These are phyloP conservation scores for Chionodraco myersi DNA, from an alignment of 2,113 vertebrate species.

Conservation along the genomic window DNA sequence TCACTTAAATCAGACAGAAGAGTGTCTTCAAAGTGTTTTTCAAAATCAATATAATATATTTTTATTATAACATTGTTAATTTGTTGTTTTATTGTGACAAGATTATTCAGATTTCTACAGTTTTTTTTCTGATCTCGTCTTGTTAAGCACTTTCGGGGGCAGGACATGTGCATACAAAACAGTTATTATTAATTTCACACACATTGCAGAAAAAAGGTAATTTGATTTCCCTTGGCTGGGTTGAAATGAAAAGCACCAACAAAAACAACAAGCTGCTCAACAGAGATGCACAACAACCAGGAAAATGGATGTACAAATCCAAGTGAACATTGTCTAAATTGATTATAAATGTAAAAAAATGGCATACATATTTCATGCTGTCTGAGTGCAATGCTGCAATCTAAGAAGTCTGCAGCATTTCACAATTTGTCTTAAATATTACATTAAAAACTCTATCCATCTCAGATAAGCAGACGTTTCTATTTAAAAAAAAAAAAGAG, in stretches of 20 bases:
- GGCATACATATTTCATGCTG: slow-evolving; percentile 3
- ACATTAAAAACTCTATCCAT: background rate
- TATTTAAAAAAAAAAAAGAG: background rate
- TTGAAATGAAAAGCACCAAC: background rate
- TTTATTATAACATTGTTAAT: too few species aligned
- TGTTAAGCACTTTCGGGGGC: too few species aligned
- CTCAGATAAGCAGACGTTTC: background rate
- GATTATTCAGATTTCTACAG: too few species aligned
- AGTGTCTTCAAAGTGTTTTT: too few species aligned
- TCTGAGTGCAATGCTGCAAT: background rate
- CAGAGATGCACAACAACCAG: background rate
- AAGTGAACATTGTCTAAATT: background rate
- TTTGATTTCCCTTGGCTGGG: background rate
- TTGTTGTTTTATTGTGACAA: too few species aligned
- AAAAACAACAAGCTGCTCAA: background rate
- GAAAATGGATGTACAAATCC: background rate
- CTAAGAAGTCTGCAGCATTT: background rate
- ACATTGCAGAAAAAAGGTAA: background rate
- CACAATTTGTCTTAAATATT: background rate
- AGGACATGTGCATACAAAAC: too few species aligned
- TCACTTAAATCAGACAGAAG: too few species aligned
- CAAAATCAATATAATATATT: too few species aligned
- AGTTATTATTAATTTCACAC: background rate
- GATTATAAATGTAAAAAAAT: background rate
- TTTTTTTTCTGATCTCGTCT: too few species aligned